These are phyloP conservation scores for Clarias fuscus DNA, from an alignment of 2,797 vertebrate genomes.

Conservation along the genomic window DNA sequence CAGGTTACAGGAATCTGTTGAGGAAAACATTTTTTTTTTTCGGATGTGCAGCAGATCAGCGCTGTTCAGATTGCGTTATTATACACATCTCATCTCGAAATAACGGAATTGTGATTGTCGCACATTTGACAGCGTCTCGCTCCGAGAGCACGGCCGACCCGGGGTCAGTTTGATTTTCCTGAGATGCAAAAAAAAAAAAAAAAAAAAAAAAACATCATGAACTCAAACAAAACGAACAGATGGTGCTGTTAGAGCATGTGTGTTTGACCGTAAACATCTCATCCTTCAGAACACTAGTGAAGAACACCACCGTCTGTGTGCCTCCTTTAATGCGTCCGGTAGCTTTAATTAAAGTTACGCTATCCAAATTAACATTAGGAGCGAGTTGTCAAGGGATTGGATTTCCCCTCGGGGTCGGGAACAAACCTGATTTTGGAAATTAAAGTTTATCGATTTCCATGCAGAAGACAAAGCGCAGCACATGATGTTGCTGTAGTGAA, in stretches of 20 bases:
- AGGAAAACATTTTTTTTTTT: not conserved
- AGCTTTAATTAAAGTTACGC: constrained; percentile 8
- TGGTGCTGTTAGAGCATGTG: not conserved
- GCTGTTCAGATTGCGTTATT: not conserved
- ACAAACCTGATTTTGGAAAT: constrained; percentile 7
- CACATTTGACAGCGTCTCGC: not conserved
- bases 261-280: not conserved
- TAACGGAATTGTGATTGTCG: not conserved
- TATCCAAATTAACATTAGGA: not conserved
- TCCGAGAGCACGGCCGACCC: not conserved
- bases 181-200: not conserved
- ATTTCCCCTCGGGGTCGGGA: not conserved
- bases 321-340: not conserved
- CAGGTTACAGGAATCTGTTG: not conserved
- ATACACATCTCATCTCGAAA: not conserved
- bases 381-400: not conserved
- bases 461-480: not conserved
- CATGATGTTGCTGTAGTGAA: not conserved
- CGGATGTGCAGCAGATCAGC: not conserved
- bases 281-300: not conserved
- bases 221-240: not conserved
- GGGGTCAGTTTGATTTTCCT: not conserved
- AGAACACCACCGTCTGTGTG: not conserved
- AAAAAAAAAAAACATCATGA: too few relatives aligned
- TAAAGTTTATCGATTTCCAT: constrained; percentile 10